These are phyloP conservation scores for Platycercus adscitus DNA, from an alignment of 2,113 vertebrate species.

Conservation along the genomic window DNA sequence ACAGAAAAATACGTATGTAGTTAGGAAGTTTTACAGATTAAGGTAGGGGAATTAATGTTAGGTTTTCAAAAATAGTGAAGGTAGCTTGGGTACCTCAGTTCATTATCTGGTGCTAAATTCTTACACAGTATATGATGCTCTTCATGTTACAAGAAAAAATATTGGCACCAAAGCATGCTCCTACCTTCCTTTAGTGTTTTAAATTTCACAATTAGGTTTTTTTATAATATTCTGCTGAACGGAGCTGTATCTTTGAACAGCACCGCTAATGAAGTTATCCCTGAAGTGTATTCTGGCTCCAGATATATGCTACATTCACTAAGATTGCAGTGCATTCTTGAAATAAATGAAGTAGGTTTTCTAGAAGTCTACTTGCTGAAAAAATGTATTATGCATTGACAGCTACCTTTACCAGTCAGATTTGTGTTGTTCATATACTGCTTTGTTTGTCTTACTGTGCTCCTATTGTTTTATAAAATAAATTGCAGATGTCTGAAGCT, in stretches of 20 bases:
- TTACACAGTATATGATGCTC: neutral
- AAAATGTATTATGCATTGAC: neutral
- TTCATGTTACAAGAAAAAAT: neutral
- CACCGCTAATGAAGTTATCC: neutral
- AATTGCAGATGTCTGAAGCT: neutral
- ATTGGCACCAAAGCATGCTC: neutral
- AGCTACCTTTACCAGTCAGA: neutral
- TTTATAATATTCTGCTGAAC: neutral
- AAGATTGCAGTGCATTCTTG: neutral
- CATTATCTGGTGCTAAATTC: neutral
- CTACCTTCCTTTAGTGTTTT: neutral
- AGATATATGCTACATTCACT: neutral
- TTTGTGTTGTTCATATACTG: neutral
- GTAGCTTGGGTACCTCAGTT: neutral
- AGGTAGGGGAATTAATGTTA: neutral
- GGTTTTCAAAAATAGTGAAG: neutral
- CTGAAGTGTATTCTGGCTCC: neutral
- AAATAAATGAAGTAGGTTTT: neutral
- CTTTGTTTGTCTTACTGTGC: neutral
- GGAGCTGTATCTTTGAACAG: neutral
- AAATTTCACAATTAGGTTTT: neutral
- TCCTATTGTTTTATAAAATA: neutral
- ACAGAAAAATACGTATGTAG: neutral
- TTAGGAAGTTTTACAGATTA: neutral
- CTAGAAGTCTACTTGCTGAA: neutral